phyloP scores from a whole-genome alignment of 2,797 vertebrate genomes.

The Pagetopsis macropterus region DNA sequence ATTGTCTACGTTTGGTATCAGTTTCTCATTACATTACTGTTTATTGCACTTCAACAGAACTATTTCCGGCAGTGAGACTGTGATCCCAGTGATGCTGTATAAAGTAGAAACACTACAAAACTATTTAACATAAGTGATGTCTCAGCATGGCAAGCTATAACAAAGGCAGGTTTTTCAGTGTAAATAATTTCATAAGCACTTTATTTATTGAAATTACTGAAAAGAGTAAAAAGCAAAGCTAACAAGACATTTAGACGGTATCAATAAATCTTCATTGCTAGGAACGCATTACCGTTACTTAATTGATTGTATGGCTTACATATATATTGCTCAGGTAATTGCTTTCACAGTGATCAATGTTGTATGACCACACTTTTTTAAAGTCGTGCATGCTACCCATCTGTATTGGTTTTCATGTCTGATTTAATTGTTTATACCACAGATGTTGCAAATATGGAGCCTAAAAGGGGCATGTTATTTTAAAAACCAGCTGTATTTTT shows the following conservation, averaged over 20 bases:
- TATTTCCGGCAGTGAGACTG: background rate
- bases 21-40: slow-evolving; percentile 39
- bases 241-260: background rate
- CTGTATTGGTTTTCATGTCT: slow-evolving; percentile 45
- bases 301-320: background rate
- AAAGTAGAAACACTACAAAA: slow-evolving; percentile 17
- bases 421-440: slow-evolving; percentile 48
- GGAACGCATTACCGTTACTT: background rate
- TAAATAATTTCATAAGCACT: background rate
- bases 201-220: background rate
- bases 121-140: background rate
- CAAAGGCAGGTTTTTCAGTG: background rate
- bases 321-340: background rate
- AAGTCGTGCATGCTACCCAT: slow-evolving; percentile 20
- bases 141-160: background rate
- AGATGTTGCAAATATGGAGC: slow-evolving; percentile 65
- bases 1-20: slow-evolving; percentile 40
- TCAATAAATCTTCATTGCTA: background rate
- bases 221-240: background rate
- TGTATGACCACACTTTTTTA: slow-evolving; percentile 35
- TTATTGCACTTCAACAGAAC: slow-evolving; percentile 31
- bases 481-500: slow-evolving; percentile 55
- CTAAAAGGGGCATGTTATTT: slow-evolving; percentile 60
- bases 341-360: slow-evolving; percentile 20
- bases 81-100: slow-evolving; percentile 14